Percentiles rank a stretch among this genome's conserved stretches.
These are phyloP conservation scores for Phenacoccus solenopsis DNA, from an alignment of 1,140 invertebrate species.

Conservation along the genomic window DNA sequence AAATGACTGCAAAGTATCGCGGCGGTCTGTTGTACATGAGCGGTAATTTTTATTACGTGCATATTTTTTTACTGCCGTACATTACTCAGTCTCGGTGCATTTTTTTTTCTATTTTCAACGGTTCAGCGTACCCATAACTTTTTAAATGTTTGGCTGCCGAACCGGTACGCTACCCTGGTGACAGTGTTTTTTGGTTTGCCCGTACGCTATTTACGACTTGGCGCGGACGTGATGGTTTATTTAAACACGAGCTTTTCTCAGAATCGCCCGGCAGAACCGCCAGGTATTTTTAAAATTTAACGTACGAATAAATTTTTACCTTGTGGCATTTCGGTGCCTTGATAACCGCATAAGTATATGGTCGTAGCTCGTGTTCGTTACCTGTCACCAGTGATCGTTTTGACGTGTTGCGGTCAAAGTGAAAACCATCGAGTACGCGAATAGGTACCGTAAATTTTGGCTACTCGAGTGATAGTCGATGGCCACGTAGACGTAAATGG, in stretches of 20 bases:
- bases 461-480: no score
- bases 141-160: background rate
- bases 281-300: no score
- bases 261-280: no score
- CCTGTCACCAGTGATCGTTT: no score
- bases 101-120: background rate
- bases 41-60: constrained; percentile 1
- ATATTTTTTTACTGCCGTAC: background rate
- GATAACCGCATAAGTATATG: no score
- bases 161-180: background rate
- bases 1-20: background rate
- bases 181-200: background rate
- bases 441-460: no score
- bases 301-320: no score
- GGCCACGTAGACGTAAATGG: no score
- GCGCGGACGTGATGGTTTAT: background rate
- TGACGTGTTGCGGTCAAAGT: no score
- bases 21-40: background rate
- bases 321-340: no score
- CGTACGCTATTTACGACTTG: background rate
- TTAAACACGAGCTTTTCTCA: background rate
- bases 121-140: background rate
- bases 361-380: no score
- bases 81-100: background rate
- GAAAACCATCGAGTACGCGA: no score